These are phyloP conservation scores for Melieria picta DNA, from an alignment of 2,888 invertebrate species.

Conservation along the genomic window DNA sequence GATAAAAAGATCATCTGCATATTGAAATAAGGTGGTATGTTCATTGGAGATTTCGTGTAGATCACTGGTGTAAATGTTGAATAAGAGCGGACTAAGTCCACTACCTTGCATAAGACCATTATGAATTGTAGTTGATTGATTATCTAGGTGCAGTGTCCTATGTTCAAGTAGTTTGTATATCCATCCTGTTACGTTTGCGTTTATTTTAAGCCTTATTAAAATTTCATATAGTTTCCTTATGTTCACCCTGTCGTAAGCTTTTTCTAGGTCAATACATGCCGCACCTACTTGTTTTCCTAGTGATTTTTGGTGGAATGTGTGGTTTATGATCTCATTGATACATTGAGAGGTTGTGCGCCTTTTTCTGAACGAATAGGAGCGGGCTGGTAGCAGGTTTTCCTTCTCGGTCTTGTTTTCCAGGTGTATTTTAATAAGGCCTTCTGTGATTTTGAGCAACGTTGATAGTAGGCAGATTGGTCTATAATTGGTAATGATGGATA, in stretches of 20 bases:
- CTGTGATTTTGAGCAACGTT: conserved; percentile 12
- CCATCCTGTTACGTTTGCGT: no score
- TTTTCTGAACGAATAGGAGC: conserved; percentile 27
- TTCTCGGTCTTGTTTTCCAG: conserved; percentile 9
- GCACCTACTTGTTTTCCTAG: conserved; percentile 2
- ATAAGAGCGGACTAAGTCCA: conserved; percentile 23
- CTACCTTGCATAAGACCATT: conserved; percentile 33
- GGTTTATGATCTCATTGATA: conserved; percentile 26
- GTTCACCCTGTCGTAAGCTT: conserved; percentile 34
- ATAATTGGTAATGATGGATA: background rate
- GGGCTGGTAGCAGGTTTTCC: no score
- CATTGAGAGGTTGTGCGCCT: conserved; percentile 4
- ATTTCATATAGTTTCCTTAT: no score
- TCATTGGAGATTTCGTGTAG: conserved; percentile 15
- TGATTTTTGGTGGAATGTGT: background rate
- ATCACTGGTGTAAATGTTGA: conserved; percentile 21
- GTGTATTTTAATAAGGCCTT: conserved; percentile 14
- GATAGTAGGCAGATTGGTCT: conserved; percentile 21
- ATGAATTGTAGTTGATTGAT: background rate
- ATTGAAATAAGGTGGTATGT: conserved; percentile 25
- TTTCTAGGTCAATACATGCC: conserved; percentile 12
- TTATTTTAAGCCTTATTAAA: no score
- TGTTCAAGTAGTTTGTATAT: conserved; percentile 8
- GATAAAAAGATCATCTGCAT: conserved; percentile 33
- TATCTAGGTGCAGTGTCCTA: conserved; percentile 7